phyloP scores from a whole-genome alignment of 2,888 invertebrate genomes.

The Aricia artaxerxes region DNA sequence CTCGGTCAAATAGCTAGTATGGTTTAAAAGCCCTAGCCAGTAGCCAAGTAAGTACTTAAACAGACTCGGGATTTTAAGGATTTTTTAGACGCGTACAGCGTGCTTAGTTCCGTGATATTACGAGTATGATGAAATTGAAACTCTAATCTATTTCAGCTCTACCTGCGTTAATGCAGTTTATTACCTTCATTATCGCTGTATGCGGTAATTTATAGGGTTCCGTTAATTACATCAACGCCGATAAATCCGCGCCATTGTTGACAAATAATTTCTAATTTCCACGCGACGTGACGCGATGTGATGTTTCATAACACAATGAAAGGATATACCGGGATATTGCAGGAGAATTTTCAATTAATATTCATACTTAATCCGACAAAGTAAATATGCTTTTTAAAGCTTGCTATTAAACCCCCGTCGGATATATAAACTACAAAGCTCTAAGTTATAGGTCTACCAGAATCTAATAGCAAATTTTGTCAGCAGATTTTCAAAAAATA shows the following conservation, averaged over 20 bases:
- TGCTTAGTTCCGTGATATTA: too few relatives aligned
- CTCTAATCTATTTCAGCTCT: not conserved
- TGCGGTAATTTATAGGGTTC: not conserved
- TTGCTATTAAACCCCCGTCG: too few relatives aligned
- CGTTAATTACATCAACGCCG: not conserved
- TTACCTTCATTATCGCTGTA: not conserved
- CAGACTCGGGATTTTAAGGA: too few relatives aligned
- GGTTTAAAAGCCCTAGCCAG: too few relatives aligned
- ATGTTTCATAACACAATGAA: not conserved
- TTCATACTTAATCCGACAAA: not conserved
- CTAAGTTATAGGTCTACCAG: too few relatives aligned
- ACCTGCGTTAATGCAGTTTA: constrained; percentile 8
- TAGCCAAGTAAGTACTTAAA: too few relatives aligned
- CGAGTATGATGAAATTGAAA: not conserved
- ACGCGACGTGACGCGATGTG: not conserved
- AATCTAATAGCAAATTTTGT: too few relatives aligned
- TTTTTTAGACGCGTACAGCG: too few relatives aligned
- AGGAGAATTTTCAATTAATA: not conserved
- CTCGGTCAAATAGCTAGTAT: too few relatives aligned
- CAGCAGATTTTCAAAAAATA: too few relatives aligned
- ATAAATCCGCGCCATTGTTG: not conserved
- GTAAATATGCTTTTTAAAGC: not conserved
- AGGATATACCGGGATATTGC: not conserved
- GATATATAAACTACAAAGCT: too few relatives aligned
- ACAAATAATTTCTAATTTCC: constrained; percentile 7